Conservation (phyloP, 2,797 vertebrate species). For the Bovichtus diacanthus region DNA sequence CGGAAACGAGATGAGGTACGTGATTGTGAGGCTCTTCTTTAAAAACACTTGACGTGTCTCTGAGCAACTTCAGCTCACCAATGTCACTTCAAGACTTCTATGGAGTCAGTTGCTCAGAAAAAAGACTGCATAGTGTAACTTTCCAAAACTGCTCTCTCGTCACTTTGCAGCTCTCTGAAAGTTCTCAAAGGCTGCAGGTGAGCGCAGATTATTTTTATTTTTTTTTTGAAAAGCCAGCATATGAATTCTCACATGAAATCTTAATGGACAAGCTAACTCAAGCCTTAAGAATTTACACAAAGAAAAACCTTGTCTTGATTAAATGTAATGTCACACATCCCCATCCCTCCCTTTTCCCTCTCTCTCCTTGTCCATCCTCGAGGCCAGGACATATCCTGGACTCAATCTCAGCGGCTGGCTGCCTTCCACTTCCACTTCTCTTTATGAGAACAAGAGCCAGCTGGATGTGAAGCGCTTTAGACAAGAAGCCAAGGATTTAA, state of each 20-base stretch:
- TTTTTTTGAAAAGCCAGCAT: conserved; percentile 22
- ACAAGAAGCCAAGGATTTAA: conserved; percentile 51
- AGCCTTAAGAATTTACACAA: background rate
- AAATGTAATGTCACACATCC: conserved; percentile 25
- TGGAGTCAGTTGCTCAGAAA: conserved; percentile 7
- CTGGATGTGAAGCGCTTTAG: conserved; percentile 43
- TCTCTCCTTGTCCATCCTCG: conserved; percentile 26
- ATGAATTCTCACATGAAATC: conserved; percentile 47
- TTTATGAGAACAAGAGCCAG: conserved; percentile 62
- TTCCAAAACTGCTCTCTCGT: conserved; percentile 47
- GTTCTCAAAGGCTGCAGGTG: conserved; percentile 21
- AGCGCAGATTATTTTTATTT: conserved; percentile 16
- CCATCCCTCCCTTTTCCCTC: background rate
- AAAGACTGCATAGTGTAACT: conserved; percentile 1
- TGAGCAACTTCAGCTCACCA: background rate
- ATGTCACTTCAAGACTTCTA: conserved; percentile 22
- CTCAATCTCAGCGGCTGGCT: conserved; percentile 56
- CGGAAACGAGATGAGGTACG: too few species aligned
- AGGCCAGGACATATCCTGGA: conserved; percentile 48
- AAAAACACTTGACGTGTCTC: too few species aligned
- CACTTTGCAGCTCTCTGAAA: conserved; percentile 29
- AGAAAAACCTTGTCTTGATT: background rate
- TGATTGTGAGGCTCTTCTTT: too few species aligned
- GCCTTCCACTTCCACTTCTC: conserved; percentile 50
- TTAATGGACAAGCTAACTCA: conserved; percentile 16